Evolutionary conservation across 1,140 invertebrate species (phyloP).

Genomic region (Ladona fulva): DNA sequence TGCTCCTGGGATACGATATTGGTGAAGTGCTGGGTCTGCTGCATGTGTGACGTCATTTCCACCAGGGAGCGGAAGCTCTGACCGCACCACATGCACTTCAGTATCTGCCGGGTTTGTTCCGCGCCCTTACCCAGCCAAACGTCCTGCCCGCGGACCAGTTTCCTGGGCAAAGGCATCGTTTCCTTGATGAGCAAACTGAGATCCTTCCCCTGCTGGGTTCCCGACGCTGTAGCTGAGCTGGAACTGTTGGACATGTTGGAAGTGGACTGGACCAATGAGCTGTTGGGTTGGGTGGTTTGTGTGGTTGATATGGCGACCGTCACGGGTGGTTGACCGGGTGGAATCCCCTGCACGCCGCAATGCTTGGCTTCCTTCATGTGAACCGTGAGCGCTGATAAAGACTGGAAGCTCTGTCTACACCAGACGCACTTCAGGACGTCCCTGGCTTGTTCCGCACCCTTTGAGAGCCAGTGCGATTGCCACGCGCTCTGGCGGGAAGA

Average conservation of each 20-base stretch:
- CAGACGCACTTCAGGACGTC: slow-evolving; percentile 92
- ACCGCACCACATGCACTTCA: slow-evolving; percentile 99
- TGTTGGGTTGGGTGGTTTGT: too few relatives aligned
- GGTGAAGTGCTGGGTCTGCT: slow-evolving; percentile 96
- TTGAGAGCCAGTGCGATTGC: slow-evolving; percentile 92
- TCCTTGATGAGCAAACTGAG: slow-evolving; percentile 81
- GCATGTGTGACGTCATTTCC: slow-evolving; percentile 98
- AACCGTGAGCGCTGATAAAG: slow-evolving; percentile 77
- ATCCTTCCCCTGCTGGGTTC: slow-evolving; percentile 58
- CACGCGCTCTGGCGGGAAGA: slow-evolving; percentile 70
- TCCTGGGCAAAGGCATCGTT: slow-evolving; percentile 85
- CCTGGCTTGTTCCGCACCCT: slow-evolving; percentile 84
- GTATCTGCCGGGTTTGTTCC: slow-evolving; percentile 92
- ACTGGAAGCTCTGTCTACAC: slow-evolving; percentile 90
- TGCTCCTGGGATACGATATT: slow-evolving; percentile 95
- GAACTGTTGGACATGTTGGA: slow-evolving; percentile 38
- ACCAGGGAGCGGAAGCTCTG: slow-evolving; percentile 92
- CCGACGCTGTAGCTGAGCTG: slow-evolving; percentile 28
- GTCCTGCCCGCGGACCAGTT: slow-evolving; percentile 93
- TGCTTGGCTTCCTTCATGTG: slow-evolving; percentile 95
- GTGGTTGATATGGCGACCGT: too few relatives aligned
- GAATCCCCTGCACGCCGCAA: too few relatives aligned
- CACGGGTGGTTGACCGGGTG: too few relatives aligned
- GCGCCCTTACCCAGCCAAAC: slow-evolving; percentile 97
- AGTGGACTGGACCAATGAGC: slow-evolving; percentile 36